Evolutionary conservation across 2,113 vertebrate genomes (phyloP).

Genomic region (Sisor rabdophorus): DNA sequence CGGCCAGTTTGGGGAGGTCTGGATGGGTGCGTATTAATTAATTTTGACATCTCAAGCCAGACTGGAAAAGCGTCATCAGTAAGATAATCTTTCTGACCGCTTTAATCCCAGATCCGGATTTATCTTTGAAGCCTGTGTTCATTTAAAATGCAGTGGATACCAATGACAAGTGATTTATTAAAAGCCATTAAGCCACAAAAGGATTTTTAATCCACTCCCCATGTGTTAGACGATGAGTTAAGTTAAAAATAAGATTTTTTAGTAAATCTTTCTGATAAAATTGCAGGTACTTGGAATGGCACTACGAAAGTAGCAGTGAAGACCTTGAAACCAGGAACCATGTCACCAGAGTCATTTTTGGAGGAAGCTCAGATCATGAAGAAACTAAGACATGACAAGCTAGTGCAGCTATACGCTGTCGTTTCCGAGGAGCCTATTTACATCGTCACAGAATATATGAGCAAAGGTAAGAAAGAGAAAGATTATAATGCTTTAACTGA

Average conservation of each 20-base stretch:
- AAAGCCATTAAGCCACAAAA: neutral
- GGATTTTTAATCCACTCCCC: neutral
- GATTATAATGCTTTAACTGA: too few relatives aligned
- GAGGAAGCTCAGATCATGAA: conserved; percentile 99
- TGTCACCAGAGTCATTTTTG: conserved; percentile 97
- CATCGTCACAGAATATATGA: conserved; percentile 98
- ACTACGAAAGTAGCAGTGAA: conserved; percentile 99
- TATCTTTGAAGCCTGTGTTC: neutral
- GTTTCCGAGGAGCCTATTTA: conserved; percentile 98
- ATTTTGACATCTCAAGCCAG: neutral
- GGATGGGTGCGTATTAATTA: conserved; percentile 88
- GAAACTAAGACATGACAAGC: conserved; percentile 94
- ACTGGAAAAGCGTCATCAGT: neutral
- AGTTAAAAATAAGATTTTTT: conserved; percentile 6
- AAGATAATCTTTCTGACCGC: neutral
- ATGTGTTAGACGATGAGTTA: neutral
- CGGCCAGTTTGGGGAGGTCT: conserved; percentile 99
- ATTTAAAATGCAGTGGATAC: neutral
- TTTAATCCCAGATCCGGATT: conserved; percentile 19
- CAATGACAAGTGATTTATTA: neutral
- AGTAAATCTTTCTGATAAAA: conserved; percentile 3
- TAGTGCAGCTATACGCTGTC: conserved; percentile 96
- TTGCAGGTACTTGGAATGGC: conserved; percentile 92
- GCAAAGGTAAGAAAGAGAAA: conserved; percentile 77
- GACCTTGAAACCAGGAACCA: conserved; percentile 96